Evolutionary conservation across 2,797 vertebrate genomes (phyloP), one percentile per base, ranked within the genome.

Genomic region (Eupleurogrammus muticus): DNA sequence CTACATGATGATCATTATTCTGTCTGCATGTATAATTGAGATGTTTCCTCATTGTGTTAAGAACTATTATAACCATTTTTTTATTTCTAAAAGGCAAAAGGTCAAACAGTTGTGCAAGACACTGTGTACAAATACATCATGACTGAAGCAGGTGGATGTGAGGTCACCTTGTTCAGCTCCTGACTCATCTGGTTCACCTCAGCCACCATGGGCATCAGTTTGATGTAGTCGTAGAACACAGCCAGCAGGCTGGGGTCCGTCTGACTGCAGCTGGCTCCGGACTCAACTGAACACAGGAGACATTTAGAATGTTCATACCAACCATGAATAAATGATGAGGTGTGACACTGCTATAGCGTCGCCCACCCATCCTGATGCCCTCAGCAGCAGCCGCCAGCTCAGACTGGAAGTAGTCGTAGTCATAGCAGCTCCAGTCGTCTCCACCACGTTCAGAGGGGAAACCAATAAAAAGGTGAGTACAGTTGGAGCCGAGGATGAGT

Each of bases 181-280:
- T 95, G 89, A 38, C 96, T 96, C 94, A 98, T 97, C 85, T 97
- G 96, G 80, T 96, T 97, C 54, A 93, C 96, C 84, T 97, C 96
- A 1, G 93, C 94, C 65, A 96, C 93, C 91, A 96, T 91, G 0
- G 96, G 96, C 94, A 96, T 96, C 77, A 97, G 89, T 74, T 94
- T 95, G 82, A 96, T 84, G 73, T 96, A 97, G 85, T 97, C 96
- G 8, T 97, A 96, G 89, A 97, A 96, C 23, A 93, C 95, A 0
- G 95, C 95, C 44, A 97, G 92, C 64, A 97, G 84, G 47, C 95
- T 95, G 57, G 95, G 95, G 70, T 96, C 94, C 0, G 91, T 84
- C 57, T 90, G 93, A 56, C 85, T 82, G 1, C 88, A 87, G 24
- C 81, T 91, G 2, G 54, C 28, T 12, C 57, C 76, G 1, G 58